Evolutionary conservation across 2,888 invertebrate species (phyloP), one percentile per base, ranked within the genome.

Genomic region (Arge pagana): DNA sequence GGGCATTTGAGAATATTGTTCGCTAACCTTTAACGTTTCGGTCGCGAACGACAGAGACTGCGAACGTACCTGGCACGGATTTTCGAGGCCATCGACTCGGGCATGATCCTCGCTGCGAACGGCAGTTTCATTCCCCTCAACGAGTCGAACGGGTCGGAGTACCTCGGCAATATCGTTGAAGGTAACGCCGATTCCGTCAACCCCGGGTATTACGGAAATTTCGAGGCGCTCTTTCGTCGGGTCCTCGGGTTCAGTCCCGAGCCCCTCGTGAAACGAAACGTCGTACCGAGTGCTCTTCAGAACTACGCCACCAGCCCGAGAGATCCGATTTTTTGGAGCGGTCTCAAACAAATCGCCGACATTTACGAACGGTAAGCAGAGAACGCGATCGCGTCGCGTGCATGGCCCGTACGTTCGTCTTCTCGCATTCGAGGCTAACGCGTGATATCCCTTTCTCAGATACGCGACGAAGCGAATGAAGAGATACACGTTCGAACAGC

Each of bases 261-360:
- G 52, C 74, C 74, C 55, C 63, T 70, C 28, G 67, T 72, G 61
- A 72, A 76, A 57, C 68, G 74, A 64, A 69, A 80, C 57, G 70
- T 82, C 16, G 72, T 80, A 0, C 87, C 87, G 7, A 85, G 86
- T 42, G 82, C 79, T 1, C 74, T 88, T 59, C 84, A 88, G 65
- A 82, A 84, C 63, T 85, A 82, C 70, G 84, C 86, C 67, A 87
- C 87, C 8, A 80, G 82, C 42, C 72, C 86, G 56, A 83, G 87
- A 52, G 89, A 89, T 65, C 88, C 88, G 4, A 84, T 84, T 13
- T 87, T 85, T 80, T 89, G 84, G 78, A 81, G 83, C 72, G 76
- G 88, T 54, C 82, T 81, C 81, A 85, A 85, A 70, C 83, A 81
- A 57, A 81, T 87, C 56, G 72, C 81, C 8, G 70, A 77, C 49